Evolutionary conservation across 2,113 vertebrate genomes (phyloP).

Genomic region (Diadophis punctatus): DNA sequence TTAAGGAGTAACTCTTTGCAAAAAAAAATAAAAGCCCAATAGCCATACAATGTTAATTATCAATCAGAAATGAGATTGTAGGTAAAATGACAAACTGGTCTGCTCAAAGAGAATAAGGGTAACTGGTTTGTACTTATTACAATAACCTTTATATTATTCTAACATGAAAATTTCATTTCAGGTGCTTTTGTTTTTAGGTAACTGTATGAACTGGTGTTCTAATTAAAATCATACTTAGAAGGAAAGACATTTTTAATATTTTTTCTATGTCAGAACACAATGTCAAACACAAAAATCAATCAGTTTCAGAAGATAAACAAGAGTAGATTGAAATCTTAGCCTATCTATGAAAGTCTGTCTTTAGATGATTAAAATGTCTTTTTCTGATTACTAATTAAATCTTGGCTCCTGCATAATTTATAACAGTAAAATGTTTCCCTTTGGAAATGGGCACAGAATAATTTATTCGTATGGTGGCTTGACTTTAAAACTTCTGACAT

Average conservation of each 20-base stretch:
- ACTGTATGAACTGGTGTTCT: neutral
- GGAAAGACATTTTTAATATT: neutral
- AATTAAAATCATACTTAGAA: neutral
- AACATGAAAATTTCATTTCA: neutral
- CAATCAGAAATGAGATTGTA: neutral
- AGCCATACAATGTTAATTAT: neutral
- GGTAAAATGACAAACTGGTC: neutral
- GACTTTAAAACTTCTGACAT: neutral
- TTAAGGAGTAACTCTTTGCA: neutral
- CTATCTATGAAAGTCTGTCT: neutral
- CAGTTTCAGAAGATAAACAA: neutral
- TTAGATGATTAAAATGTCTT: neutral
- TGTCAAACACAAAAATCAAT: neutral
- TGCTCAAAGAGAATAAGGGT: neutral
- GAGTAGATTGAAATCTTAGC: neutral
- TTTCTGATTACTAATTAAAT: neutral
- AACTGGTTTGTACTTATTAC: neutral
- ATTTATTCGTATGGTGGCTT: neutral
- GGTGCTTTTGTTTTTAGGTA: neutral
- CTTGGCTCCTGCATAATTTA: neutral
- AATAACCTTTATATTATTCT: neutral
- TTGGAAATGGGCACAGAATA: neutral
- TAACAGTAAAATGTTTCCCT: neutral
- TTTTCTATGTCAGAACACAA: neutral
- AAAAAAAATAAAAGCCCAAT: neutral